A percentile compares a stretch with the other conserved stretches of the same genome.
Conservation (phyloP, 2,797 vertebrate genomes). For the Neopelma chrysocephalum region DNA sequence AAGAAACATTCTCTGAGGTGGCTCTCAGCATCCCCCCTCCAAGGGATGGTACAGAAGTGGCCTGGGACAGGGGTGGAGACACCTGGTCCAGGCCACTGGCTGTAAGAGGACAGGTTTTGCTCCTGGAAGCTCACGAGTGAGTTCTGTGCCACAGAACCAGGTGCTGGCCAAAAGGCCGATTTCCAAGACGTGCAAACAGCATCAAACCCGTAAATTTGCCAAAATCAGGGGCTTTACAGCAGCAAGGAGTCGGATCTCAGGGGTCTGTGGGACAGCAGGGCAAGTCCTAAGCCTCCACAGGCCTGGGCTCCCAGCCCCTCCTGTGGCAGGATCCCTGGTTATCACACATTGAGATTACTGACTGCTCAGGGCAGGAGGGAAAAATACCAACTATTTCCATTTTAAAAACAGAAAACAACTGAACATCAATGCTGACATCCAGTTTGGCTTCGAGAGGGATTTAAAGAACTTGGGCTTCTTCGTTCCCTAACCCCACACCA, state of each 20-base stretch:
- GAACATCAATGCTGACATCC: not conserved
- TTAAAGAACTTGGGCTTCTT: not conserved
- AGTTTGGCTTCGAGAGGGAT: conserved; percentile 1
- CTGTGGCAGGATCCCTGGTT: not conserved
- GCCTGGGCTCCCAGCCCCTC: no score
- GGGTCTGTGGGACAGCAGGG: not conserved
- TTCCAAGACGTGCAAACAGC: not conserved
- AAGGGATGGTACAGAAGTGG: no score
- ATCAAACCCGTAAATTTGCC: not conserved
- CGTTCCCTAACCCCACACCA: conserved; percentile 7
- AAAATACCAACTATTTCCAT: not conserved
- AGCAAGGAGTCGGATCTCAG: not conserved
- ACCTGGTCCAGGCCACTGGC: not conserved
- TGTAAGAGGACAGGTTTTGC: not conserved
- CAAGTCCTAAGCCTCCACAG: not conserved
- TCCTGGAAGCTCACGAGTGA: not conserved
- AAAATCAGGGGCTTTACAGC: not conserved
- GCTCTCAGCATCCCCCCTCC: not conserved
- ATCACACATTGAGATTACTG: accelerated
- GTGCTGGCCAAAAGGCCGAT: not conserved
- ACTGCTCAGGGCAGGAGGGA: not conserved
- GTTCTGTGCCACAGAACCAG: not conserved
- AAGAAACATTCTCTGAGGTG: not conserved
- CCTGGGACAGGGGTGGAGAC: not conserved
- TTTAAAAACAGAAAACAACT: not conserved